phyloP scores from a whole-genome alignment of 1,140 invertebrate species.

The Drosophila navojoa region DNA sequence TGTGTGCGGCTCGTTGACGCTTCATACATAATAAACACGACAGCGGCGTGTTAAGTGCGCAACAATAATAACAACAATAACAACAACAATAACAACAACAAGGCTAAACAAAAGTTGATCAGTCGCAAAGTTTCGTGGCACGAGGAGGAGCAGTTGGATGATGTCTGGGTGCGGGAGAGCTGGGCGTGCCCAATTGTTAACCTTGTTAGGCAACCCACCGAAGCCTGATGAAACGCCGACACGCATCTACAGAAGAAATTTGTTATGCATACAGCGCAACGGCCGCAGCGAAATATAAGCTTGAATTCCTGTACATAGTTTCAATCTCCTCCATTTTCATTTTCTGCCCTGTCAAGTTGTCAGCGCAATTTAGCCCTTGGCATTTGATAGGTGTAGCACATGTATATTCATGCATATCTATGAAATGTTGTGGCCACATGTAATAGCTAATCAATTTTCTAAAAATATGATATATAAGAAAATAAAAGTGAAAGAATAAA shows the following conservation, averaged over 20 bases:
- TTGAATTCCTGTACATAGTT: slow-evolving; percentile 20
- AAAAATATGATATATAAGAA: neutral
- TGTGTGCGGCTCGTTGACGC: slow-evolving; percentile 75
- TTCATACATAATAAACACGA: slow-evolving; percentile 79
- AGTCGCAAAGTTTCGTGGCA: slow-evolving; percentile 33
- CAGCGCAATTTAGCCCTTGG: slow-evolving; percentile 40
- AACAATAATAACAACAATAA: slow-evolving; percentile 32
- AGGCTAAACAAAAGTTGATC: slow-evolving; percentile 40
- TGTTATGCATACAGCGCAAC: slow-evolving; percentile 46
- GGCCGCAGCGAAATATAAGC: slow-evolving; percentile 4
- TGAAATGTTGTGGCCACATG: slow-evolving; percentile 18
- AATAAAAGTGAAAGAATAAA: neutral
- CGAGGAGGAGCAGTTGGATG: neutral
- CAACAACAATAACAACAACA: slow-evolving; percentile 13
- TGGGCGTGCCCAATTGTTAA: slow-evolving; percentile 27
- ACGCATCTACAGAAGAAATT: slow-evolving; percentile 36
- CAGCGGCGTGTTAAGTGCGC: slow-evolving; percentile 74
- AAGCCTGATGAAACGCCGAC: slow-evolving; percentile 49
- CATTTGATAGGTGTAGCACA: slow-evolving; percentile 17
- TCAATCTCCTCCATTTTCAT: neutral
- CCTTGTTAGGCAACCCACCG: slow-evolving; percentile 40
- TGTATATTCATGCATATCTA: no score
- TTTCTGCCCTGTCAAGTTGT: slow-evolving; percentile 38
- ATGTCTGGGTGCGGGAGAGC: neutral
- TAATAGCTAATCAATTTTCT: slow-evolving; percentile 9